phyloP scores from a whole-genome alignment of 2,888 invertebrate genomes.

The Erannis defoliaria region DNA sequence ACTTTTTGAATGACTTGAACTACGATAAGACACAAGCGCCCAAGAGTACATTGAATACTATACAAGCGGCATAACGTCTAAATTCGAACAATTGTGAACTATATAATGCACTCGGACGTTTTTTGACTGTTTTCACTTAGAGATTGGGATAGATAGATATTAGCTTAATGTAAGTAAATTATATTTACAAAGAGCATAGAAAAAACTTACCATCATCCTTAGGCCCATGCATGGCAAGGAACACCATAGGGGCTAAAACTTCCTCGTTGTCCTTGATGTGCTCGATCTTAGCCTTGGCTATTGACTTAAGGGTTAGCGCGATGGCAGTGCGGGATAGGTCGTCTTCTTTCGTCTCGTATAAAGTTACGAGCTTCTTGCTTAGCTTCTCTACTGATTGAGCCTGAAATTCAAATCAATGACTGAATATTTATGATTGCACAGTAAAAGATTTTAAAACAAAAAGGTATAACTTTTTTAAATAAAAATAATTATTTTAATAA shows the following conservation, averaged over 20 bases:
- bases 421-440: neutral
- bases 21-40: too few relatives aligned
- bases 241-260: constrained; percentile 92
- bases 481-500: too few relatives aligned
- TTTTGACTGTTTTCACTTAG: too few relatives aligned
- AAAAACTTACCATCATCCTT: constrained; percentile 87
- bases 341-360: constrained; percentile 88
- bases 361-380: constrained; percentile 83
- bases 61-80: too few relatives aligned
- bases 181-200: neutral
- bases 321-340: constrained; percentile 91
- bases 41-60: too few relatives aligned
- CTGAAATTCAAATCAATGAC: constrained; percentile 49
- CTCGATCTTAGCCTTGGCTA: constrained; percentile 94
- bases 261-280: constrained; percentile 92
- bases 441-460: neutral
- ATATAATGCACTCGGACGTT: too few relatives aligned
- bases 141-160: too few relatives aligned
- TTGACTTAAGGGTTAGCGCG: constrained; percentile 91
- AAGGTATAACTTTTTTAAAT: too few relatives aligned
- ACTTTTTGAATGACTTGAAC: too few relatives aligned
- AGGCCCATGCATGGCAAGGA: constrained; percentile 96
- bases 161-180: neutral
- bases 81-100: too few relatives aligned
- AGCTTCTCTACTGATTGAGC: constrained; percentile 85